phyloP scores from a whole-genome alignment of 2,888 invertebrate genomes.

The Acrobasis consociella region DNA sequence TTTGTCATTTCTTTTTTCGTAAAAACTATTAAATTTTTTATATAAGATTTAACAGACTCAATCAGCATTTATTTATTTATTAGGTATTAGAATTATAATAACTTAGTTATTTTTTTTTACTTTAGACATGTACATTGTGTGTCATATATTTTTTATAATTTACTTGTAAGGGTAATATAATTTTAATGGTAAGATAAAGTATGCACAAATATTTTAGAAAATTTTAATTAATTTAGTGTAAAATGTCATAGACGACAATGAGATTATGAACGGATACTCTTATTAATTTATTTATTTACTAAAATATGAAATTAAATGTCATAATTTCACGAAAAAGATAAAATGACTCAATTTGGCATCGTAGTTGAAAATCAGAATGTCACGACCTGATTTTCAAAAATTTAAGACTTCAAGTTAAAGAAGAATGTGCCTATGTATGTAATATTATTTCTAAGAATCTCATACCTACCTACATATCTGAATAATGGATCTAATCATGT shows the following conservation, averaged over 20 bases:
- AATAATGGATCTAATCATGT: too few relatives aligned
- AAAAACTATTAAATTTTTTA: too few relatives aligned
- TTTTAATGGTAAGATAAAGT: slow-evolving; percentile 24
- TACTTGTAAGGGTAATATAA: slow-evolving; percentile 22
- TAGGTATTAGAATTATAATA: slow-evolving; percentile 24
- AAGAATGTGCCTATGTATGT: too few relatives aligned
- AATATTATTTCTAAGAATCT: too few relatives aligned
- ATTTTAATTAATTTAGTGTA: slow-evolving; percentile 9
- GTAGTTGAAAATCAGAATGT: background rate
- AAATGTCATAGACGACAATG: background rate
- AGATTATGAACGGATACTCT: background rate
- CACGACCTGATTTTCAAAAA: background rate
- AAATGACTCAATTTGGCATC: too few relatives aligned
- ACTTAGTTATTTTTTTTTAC: slow-evolving; percentile 29
- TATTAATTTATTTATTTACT: slow-evolving; percentile 5
- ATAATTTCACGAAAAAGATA: too few relatives aligned
- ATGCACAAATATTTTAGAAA: slow-evolving; percentile 29
- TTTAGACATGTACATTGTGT: slow-evolving; percentile 56
- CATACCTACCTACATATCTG: too few relatives aligned
- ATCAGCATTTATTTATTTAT: slow-evolving; percentile 59
- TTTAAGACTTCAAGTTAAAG: too few relatives aligned
- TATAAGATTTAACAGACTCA: slow-evolving; percentile 48
- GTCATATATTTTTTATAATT: slow-evolving; percentile 53
- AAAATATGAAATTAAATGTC: background rate
- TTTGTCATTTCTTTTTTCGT: too few relatives aligned